These are phyloP conservation scores for Nycticorax nycticorax DNA, from an alignment of 2,113 vertebrate species.

Conservation along the genomic window DNA sequence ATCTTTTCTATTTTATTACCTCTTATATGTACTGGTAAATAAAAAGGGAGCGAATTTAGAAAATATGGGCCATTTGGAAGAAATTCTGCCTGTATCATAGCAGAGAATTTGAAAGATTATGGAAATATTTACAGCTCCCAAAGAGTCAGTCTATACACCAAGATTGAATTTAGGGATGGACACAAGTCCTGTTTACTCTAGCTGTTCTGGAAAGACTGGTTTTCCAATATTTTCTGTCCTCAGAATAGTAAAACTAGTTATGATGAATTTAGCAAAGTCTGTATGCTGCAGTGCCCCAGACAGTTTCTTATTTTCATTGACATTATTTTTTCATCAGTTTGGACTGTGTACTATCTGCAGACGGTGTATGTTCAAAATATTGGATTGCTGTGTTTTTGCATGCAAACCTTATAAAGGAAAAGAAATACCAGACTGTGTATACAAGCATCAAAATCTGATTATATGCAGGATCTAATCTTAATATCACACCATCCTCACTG, in stretches of 20 bases:
- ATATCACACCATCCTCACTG: conserved; percentile 68
- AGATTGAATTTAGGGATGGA: not conserved
- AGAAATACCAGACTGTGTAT: conserved; percentile 59
- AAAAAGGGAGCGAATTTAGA: not conserved
- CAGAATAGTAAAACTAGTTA: not conserved
- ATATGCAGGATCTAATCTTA: conserved; percentile 78
- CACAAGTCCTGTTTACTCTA: not conserved
- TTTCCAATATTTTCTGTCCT: conserved; percentile 22
- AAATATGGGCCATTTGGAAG: not conserved
- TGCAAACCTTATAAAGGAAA: conserved; percentile 68
- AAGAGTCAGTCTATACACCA: not conserved
- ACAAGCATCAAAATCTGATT: conserved; percentile 75
- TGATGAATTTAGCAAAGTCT: conserved; percentile 14
- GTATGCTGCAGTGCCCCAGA: not conserved
- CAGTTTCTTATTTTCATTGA: conserved; percentile 31
- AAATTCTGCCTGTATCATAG: not conserved
- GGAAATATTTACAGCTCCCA: not conserved
- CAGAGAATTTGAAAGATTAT: not conserved
- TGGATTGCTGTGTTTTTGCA: conserved; percentile 55
- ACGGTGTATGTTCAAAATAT: conserved; percentile 39
- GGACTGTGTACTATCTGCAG: conserved; percentile 35
- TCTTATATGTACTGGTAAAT: not conserved
- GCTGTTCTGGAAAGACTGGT: not conserved
- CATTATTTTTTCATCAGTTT: conserved; percentile 55
- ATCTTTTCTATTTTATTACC: not conserved